These are phyloP conservation scores for Pilophorus perplexus DNA, from an alignment of 2,888 invertebrate species.

Conservation along the genomic window DNA sequence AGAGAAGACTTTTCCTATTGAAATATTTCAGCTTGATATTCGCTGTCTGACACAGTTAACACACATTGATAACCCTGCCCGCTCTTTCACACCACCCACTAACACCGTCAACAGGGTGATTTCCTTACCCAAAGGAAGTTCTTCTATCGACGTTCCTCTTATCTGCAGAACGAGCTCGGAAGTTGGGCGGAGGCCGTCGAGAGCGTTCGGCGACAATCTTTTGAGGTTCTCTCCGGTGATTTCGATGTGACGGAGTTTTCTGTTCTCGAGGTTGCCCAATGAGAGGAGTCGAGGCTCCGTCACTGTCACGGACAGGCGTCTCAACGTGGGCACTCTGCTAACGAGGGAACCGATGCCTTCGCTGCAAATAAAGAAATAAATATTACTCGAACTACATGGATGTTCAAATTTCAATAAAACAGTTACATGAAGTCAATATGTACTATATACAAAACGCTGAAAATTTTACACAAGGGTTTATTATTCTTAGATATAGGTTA, in stretches of 20 bases:
- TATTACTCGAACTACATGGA: too few species aligned
- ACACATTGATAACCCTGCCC: too few species aligned
- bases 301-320: slow-evolving; percentile 51
- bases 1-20: too few species aligned
- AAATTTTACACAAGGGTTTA: too few species aligned
- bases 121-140: slow-evolving; percentile 67
- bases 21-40: too few species aligned
- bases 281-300: slow-evolving; percentile 33
- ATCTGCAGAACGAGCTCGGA: slow-evolving; percentile 56
- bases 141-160: slow-evolving; percentile 71
- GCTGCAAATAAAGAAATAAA: slow-evolving; percentile 22
- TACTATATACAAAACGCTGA: too few species aligned
- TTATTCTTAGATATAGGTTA: too few species aligned
- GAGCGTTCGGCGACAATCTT: slow-evolving; percentile 72
- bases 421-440: too few species aligned
- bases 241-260: slow-evolving; percentile 70
- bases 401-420: too few species aligned
- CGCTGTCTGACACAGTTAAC: too few species aligned
- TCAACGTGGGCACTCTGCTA: slow-evolving; percentile 32
- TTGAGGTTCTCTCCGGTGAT: slow-evolving; percentile 73
- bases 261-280: slow-evolving; percentile 21
- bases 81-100: not conserved
- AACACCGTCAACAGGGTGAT: too few species aligned
- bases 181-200: slow-evolving; percentile 65
- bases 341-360: slow-evolving; percentile 32